phyloP scores from a whole-genome alignment of 2,113 vertebrate genomes.

The Mugil cephalus region DNA sequence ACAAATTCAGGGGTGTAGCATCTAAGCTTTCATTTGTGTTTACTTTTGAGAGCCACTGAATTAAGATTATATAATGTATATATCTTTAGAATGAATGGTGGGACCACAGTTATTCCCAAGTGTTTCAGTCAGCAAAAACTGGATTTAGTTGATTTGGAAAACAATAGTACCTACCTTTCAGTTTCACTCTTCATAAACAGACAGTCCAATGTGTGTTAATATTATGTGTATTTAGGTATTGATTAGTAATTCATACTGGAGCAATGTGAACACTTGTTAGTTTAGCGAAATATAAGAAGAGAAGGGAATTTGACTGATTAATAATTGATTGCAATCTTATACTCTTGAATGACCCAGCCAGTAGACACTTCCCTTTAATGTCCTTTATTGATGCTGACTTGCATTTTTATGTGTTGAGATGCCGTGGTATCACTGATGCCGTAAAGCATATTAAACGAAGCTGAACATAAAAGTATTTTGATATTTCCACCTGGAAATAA shows the following conservation, averaged over 20 bases:
- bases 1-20: slow-evolving; percentile 5
- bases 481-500: neutral
- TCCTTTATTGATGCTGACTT: neutral
- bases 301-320: slow-evolving; percentile 35
- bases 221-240: slow-evolving; percentile 25
- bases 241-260: slow-evolving; percentile 19
- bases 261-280: slow-evolving; percentile 31
- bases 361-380: neutral
- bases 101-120: neutral
- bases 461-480: neutral
- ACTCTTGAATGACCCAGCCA: slow-evolving; percentile 8
- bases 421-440: neutral
- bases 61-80: too few relatives aligned
- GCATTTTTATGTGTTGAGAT: slow-evolving; percentile 15
- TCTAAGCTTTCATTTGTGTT: too few relatives aligned
- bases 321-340: slow-evolving; percentile 34
- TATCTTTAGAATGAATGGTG: neutral
- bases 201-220: slow-evolving; percentile 10
- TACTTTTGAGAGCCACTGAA: too few relatives aligned
- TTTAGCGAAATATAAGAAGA: slow-evolving; percentile 19
- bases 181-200: neutral
- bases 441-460: neutral
- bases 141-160: slow-evolving; percentile 1
- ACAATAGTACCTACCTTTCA: neutral
- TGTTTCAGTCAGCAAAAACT: neutral